Conservation (phyloP, 2,113 vertebrate genomes). For the Poecile atricapillus region DNA sequence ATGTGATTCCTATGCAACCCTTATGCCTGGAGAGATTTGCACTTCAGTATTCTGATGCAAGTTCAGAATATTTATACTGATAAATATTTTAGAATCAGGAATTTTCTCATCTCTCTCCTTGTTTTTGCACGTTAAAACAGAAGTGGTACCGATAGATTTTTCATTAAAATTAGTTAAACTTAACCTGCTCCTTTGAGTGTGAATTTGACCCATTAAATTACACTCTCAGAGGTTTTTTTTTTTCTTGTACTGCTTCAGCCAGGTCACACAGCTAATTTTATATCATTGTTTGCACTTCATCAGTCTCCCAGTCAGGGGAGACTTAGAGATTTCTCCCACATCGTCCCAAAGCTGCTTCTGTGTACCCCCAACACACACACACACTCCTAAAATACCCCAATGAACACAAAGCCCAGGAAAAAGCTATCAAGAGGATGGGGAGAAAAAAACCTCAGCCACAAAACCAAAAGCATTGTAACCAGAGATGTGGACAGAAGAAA, state of each 20-base stretch:
- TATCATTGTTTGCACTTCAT: background rate
- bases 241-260: background rate
- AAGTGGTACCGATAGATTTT: background rate
- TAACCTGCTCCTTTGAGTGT: background rate
- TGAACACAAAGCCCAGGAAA: background rate
- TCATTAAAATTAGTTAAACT: background rate
- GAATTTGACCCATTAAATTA: background rate
- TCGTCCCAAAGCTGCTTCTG: background rate
- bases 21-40: background rate
- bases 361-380: background rate
- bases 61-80: background rate
- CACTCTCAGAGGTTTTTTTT: background rate
- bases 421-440: background rate
- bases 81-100: background rate
- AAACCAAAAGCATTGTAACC: background rate
- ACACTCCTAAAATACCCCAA: background rate
- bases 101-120: background rate
- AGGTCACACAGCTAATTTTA: background rate
- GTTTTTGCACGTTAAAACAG: background rate
- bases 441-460: too few relatives aligned
- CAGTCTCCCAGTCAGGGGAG: background rate
- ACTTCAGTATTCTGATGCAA: background rate
- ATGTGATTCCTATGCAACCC: conserved; percentile 8
- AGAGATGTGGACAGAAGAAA: background rate
- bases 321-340: background rate